Evolutionary conservation across 2,113 vertebrate genomes (phyloP), one percentile per base, ranked within the genome.

Genomic region (Nestor notabilis): DNA sequence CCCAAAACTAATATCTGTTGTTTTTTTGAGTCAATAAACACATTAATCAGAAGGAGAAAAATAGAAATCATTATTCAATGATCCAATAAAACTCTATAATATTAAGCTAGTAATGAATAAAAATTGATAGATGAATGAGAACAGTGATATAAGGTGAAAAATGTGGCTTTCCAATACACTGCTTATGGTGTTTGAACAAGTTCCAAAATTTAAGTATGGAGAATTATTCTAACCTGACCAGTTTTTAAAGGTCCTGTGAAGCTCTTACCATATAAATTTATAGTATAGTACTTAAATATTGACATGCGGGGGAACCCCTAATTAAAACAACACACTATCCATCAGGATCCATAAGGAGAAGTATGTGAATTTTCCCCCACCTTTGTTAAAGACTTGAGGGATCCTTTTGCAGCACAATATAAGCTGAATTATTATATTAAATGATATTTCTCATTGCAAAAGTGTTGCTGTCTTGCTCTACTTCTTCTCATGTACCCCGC

Each of bases 21-120:
- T 61, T 52, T 13, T 87, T 95, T 96, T 92, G 58, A 83, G 83
- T 94, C 87, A 92, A 91, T 91, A 91, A 94, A 79, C 83, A 70
- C 91, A 95, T 94, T 94, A 90, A 92, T 97, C 95, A 92, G 80
- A 77, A 92, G 21, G 44, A 82, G 74, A 29, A 89, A 92, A 92
- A 76, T 18, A 89, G 74, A 95, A 96, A 94, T 52, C 77, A 70
- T 96, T 95, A 82, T 84, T 96, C 94, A 93, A 76, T 91, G 89
- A 93, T 93, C 89, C 77, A 92, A 91, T 92, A 92, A 84, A 83
- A 69, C 81, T 89, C 44, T 61, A 13, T 84, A 78, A 87, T 69
- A 92, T 69, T 74, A 93, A 93, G 47, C 17, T 79, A 64, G 49
- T 87, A 91, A 96, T 82, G 60, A 78, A 93, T 86, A 93, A 84